Conservation (phyloP, 2,113 vertebrate genomes). For the Callaeas wilsoni region DNA sequence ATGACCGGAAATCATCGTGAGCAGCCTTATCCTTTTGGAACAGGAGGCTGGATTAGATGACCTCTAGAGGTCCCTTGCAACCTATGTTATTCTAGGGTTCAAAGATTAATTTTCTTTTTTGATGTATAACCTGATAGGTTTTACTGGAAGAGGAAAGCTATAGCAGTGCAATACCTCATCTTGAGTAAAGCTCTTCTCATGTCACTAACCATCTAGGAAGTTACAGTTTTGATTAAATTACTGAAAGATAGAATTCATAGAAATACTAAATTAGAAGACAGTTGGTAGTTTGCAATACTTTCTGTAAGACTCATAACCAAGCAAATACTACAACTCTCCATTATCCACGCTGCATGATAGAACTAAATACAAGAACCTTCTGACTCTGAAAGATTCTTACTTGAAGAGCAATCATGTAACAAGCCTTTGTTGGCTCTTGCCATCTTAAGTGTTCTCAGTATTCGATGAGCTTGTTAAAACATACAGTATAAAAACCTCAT, state of each 20-base stretch:
- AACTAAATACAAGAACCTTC: neutral
- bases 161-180: neutral
- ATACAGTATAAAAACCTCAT: neutral
- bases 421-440: neutral
- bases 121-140: neutral
- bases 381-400: neutral
- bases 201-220: neutral
- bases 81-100: neutral
- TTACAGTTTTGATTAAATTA: neutral
- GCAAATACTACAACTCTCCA: neutral
- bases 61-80: neutral
- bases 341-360: neutral
- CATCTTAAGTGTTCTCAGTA: neutral
- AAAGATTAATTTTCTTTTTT: neutral
- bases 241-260: neutral
- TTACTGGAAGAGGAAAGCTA: neutral
- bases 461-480: neutral
- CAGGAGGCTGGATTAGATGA: neutral
- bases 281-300: neutral
- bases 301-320: neutral
- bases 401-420: neutral
- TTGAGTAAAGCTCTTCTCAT: neutral
- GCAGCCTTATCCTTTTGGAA: neutral
- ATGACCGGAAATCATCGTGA: neutral
- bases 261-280: neutral